A percentile compares a stretch with the other conserved stretches of the same genome.
Evolutionary conservation across 2,888 invertebrate species (phyloP).

Genomic region (Synergus japonicus): DNA sequence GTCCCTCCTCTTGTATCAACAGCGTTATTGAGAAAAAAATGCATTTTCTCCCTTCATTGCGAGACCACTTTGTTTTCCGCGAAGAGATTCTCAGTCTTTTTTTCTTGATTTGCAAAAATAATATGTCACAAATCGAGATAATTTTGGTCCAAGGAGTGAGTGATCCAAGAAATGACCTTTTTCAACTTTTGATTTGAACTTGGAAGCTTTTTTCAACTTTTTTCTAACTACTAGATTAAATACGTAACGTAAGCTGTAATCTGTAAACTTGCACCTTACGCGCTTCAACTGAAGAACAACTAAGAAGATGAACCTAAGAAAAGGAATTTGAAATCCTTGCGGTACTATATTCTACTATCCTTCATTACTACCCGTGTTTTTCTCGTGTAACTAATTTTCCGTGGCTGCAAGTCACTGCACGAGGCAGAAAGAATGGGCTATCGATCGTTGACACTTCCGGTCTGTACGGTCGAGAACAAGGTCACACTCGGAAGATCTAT

Average conservation of each 20-base stretch:
- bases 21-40: slow-evolving; percentile 55
- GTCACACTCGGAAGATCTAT: slow-evolving; percentile 29
- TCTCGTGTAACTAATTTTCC: slow-evolving; percentile 40
- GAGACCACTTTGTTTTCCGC: not conserved
- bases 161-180: not conserved
- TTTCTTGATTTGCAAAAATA: not conserved
- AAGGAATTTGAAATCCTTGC: not conserved
- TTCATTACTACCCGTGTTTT: not conserved
- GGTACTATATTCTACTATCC: too few relatives aligned
- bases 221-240: too few relatives aligned
- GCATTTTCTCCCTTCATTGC: not conserved
- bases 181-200: too few relatives aligned
- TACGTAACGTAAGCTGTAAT: too few relatives aligned
- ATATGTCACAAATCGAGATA: not conserved
- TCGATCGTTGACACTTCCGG: slow-evolving; percentile 49
- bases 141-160: not conserved
- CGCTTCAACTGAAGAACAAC: slow-evolving; percentile 48
- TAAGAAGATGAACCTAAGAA: slow-evolving; percentile 44
- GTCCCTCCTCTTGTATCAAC: slow-evolving; percentile 52
- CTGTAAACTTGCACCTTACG: not conserved
- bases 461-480: slow-evolving; percentile 45
- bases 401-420: not conserved
- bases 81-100: not conserved
- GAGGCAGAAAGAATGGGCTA: slow-evolving; percentile 31
- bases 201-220: too few relatives aligned